A percentile compares a stretch with the other conserved stretches of the same genome.
Conservation (phyloP, 2,888 invertebrate species). For the Icerya purchasi region DNA sequence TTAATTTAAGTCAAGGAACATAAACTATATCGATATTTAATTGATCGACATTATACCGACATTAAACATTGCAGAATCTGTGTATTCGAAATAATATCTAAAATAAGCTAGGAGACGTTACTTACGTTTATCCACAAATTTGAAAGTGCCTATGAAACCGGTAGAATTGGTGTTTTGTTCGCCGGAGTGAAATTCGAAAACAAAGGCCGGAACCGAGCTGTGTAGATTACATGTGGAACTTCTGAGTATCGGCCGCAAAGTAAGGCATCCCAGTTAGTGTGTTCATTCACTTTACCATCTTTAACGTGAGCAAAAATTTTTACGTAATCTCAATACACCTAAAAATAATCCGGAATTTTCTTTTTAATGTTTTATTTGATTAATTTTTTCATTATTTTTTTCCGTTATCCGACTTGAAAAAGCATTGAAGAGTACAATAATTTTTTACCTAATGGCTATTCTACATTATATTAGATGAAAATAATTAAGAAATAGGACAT, state of each 20-base stretch:
- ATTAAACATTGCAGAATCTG: too few relatives aligned
- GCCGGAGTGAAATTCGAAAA: conserved; percentile 48
- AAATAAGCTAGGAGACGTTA: conserved; percentile 19
- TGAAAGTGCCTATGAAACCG: conserved; percentile 53
- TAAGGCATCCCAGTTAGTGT: conserved; percentile 48
- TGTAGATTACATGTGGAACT: conserved; percentile 46
- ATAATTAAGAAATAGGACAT: too few relatives aligned
- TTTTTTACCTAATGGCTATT: too few relatives aligned
- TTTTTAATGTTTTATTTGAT: too few relatives aligned
- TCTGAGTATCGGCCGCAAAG: conserved; percentile 47
- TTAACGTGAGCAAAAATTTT: conserved; percentile 58
- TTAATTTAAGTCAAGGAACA: too few relatives aligned
- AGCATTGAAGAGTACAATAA: too few relatives aligned
- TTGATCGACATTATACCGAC: too few relatives aligned
- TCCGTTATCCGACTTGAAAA: too few relatives aligned
- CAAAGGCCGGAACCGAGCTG: conserved; percentile 49
- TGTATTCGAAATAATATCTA: background rate
- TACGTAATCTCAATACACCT: conserved; percentile 53
- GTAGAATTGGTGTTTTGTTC: conserved; percentile 34
- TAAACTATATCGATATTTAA: too few relatives aligned
- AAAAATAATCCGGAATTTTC: too few relatives aligned
- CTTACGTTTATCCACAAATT: conserved; percentile 57
- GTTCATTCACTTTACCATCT: conserved; percentile 46
- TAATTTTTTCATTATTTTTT: too few relatives aligned
- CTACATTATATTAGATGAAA: too few relatives aligned